Evolutionary conservation across 2,797 vertebrate species (phyloP).

Genomic region (Cynopterus sphinx): DNA sequence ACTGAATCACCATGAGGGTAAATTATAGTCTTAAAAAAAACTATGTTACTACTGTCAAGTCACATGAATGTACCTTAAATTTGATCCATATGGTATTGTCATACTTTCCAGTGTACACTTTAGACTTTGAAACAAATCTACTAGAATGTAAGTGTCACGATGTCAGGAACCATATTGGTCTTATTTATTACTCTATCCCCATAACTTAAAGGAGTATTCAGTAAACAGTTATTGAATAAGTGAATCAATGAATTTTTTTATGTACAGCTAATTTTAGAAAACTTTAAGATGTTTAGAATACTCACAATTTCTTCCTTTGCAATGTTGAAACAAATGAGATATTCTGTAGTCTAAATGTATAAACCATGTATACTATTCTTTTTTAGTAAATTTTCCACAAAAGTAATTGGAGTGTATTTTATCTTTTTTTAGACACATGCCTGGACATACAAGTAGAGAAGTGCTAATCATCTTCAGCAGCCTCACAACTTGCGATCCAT

Average conservation of each 20-base stretch:
- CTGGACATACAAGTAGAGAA: constrained; percentile 96
- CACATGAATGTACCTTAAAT: not conserved
- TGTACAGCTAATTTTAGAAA: not conserved
- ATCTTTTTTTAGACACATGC: constrained; percentile 93
- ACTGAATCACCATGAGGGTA: not conserved
- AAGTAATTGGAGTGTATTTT: not conserved
- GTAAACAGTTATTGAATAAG: not conserved
- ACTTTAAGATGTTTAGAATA: not conserved
- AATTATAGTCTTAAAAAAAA: not conserved
- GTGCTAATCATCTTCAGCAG: constrained; percentile 96
- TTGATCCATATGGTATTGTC: not conserved
- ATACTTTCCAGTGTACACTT: not conserved
- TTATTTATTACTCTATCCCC: not conserved
- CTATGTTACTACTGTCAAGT: not conserved
- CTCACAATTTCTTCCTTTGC: not conserved
- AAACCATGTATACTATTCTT: not conserved
- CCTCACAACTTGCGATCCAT: constrained; percentile 97
- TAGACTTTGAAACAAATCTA: not conserved
- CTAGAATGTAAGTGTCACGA: not conserved
- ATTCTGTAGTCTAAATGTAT: constrained; percentile 15
- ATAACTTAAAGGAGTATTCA: not conserved
- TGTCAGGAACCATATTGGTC: not conserved
- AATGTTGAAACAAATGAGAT: not conserved
- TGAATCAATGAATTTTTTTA: not conserved
- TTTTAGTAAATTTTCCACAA: not conserved